Base-by-base conservation (phyloP, 2,797 vertebrate genomes). In the Thalassophryne amazonica region DNA sequence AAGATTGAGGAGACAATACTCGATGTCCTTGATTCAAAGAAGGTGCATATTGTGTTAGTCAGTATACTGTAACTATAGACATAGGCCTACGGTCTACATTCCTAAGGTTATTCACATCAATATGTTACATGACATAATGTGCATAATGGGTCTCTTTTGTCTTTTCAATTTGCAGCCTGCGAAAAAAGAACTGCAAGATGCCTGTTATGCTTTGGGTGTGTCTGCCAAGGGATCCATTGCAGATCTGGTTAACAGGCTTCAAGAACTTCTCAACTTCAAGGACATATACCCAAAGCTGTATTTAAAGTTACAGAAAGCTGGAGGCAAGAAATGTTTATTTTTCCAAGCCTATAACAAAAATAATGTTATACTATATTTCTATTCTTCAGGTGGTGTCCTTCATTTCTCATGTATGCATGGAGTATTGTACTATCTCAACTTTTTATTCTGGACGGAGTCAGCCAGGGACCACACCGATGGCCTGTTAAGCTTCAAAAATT, bases 381-480 rank as follows among this genome's bases (percentile, higher is more conserved):
- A 22, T 27, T 11, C 13, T n/a, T 6, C 7, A 41, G 38, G 22
- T 29, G 27, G 39, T 9, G 6, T 59, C 5, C 25, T 59, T 2
- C 38, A 50, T 20, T 51, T 51, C 5, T 42, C 25, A 3, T 42
- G 38, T 8, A 2, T 19, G 1, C 38, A 52, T 13, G 34, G 40
- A 16, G 17, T 52, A 21, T 28, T 33, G 0, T 60, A 52, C 11
- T 52, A 31, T 2, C 1, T 60, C 1, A 53, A 35, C 7, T 29
- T 47, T 16, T 15, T 53, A 1, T 47, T 61, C 9, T 53, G 41
- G 0, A 41, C 8, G 8, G 43, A 62, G 21, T 49, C 43, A 9
- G 43, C 37, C 7, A 49, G 36, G 20, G 43, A 62, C 27, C 50
- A 55, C 7, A 3, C 13, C 2, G 51, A 43, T 6, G 50, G 43